Evolutionary conservation across 2,888 invertebrate species (phyloP).

Genomic region (Hipparchia sbordonii): DNA sequence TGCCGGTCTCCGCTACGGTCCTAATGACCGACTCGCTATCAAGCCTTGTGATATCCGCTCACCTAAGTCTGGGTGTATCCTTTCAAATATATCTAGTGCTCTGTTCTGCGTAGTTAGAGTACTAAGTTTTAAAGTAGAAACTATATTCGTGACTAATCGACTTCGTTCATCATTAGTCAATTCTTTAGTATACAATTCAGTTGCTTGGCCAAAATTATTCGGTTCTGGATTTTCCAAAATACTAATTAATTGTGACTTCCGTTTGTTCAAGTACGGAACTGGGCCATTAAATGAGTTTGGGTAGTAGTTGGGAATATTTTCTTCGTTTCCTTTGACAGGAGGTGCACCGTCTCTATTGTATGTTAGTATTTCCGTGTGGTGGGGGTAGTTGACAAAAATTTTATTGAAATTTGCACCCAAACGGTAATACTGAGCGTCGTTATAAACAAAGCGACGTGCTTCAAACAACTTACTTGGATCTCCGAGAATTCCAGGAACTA

Average conservation of each 20-base stretch:
- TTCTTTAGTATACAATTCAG: slow-evolving; percentile 89
- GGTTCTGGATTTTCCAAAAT: slow-evolving; percentile 30
- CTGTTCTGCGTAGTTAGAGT: slow-evolving; percentile 79
- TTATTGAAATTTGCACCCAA: slow-evolving; percentile 96
- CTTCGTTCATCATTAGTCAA: slow-evolving; percentile 87
- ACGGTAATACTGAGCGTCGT: slow-evolving; percentile 93
- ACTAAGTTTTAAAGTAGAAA: slow-evolving; percentile 87
- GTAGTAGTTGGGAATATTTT: slow-evolving; percentile 95
- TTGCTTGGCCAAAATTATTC: slow-evolving; percentile 77
- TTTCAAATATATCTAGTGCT: slow-evolving; percentile 90
- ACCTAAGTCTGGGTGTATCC: slow-evolving; percentile 91
- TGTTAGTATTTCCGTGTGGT: slow-evolving; percentile 85
- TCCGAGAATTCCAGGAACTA: slow-evolving; percentile 96
- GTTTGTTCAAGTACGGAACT: slow-evolving; percentile 95
- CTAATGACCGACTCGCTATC: slow-evolving; percentile 46
- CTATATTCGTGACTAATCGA: slow-evolving; percentile 91
- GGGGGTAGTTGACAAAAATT: slow-evolving; percentile 98
- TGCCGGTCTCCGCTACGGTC: background rate
- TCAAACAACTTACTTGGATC: slow-evolving; percentile 97
- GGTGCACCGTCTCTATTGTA: slow-evolving; percentile 94
- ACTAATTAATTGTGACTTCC: slow-evolving; percentile 91
- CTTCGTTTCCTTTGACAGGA: slow-evolving; percentile 90
- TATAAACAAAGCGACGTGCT: slow-evolving; percentile 93
- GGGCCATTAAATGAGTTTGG: slow-evolving; percentile 98
- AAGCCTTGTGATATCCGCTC: slow-evolving; percentile 56